Percentiles rank a stretch among this genome's conserved stretches.
Conservation (phyloP, 2,113 vertebrate species). For the Siniperca knerii region DNA sequence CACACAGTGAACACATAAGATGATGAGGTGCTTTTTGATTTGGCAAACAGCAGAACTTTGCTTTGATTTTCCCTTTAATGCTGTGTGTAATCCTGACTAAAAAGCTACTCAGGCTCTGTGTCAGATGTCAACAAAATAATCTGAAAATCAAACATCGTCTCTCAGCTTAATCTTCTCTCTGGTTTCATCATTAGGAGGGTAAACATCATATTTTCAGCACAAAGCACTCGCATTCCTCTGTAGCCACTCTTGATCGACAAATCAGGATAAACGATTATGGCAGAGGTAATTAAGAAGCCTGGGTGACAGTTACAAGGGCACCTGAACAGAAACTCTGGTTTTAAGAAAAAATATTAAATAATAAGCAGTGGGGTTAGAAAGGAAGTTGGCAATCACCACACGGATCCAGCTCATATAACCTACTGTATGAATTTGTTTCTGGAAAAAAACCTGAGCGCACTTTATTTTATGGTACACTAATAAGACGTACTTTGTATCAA, state of each 20-base stretch:
- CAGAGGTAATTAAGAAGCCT: constrained; percentile 31
- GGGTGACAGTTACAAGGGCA: constrained; percentile 45
- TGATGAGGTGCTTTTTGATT: background rate
- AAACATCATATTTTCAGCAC: constrained; percentile 47
- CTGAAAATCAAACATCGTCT: constrained; percentile 50
- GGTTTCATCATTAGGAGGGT: constrained; percentile 50
- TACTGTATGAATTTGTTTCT: background rate
- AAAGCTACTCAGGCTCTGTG: constrained; percentile 20
- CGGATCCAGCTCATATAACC: background rate
- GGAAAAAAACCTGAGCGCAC: background rate
- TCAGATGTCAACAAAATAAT: constrained; percentile 58
- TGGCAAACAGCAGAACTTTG: background rate
- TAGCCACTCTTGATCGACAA: constrained; percentile 26
- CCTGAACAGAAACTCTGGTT: constrained; percentile 5
- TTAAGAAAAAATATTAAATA: background rate
- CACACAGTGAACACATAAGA: background rate
- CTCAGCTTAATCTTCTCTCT: constrained; percentile 43
- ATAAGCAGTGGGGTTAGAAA: background rate
- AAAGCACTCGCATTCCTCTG: background rate
- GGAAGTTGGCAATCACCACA: background rate
- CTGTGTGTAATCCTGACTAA: constrained; percentile 28
- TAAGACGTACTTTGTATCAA: no score
- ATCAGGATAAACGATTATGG: constrained; percentile 28
- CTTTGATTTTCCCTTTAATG: constrained; percentile 20
- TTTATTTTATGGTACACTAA: no score